Evolutionary conservation across 2,888 invertebrate genomes (phyloP).

Genomic region (Nemoura dubitans): DNA sequence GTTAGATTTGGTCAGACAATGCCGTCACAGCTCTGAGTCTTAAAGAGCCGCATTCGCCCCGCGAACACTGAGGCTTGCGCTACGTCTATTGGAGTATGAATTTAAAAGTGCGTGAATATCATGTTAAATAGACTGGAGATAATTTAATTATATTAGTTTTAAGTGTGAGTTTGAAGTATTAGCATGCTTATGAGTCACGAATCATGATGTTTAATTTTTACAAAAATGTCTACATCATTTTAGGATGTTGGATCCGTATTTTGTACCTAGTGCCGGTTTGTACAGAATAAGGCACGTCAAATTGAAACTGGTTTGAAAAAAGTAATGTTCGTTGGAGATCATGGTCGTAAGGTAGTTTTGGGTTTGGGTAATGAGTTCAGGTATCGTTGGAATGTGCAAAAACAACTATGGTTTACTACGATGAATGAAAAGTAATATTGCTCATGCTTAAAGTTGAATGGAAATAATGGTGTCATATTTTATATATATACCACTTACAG

Average conservation of each 20-base stretch:
- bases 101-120: neutral
- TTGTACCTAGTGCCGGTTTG: neutral
- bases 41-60: neutral
- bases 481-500: slow-evolving; percentile 34
- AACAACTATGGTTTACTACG: neutral
- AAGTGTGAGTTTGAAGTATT: neutral
- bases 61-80: neutral
- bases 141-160: neutral
- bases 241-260: neutral
- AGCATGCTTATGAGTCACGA: neutral
- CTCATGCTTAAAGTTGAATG: neutral
- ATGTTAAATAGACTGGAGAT: neutral
- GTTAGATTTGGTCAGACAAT: too few relatives aligned
- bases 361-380: neutral
- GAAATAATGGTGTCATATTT: neutral
- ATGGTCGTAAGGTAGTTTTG: neutral
- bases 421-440: neutral
- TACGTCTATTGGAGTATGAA: neutral
- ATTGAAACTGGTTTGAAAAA: neutral
- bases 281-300: neutral
- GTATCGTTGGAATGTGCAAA: neutral
- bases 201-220: neutral
- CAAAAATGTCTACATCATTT: neutral
- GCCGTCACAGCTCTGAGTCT: neutral
- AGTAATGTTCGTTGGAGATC: neutral